Evolutionary conservation across 2,113 vertebrate species (phyloP), one percentile per base, ranked within the genome.

Genomic region (Myrmecophaga tridactyla): DNA sequence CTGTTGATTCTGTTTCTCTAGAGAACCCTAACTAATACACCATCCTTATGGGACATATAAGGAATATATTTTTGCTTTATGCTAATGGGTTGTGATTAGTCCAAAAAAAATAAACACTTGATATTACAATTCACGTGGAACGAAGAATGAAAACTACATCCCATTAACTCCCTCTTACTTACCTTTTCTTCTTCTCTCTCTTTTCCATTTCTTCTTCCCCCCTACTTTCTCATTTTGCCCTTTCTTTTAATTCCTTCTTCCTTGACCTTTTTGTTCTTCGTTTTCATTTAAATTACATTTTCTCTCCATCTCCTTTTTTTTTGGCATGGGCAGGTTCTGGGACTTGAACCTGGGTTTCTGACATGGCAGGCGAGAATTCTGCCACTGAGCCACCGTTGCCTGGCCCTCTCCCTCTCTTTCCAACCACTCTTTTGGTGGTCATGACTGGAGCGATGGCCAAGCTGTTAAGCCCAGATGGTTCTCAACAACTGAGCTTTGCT

Each of bases 1-100:
- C n/a, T n/a, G n/a, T n/a, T n/a, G n/a, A n/a, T n/a, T n/a, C n/a
- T n/a, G n/a, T n/a, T n/a, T n/a, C n/a, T n/a, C n/a, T n/a, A n/a
- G n/a, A n/a, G n/a, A n/a, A n/a, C n/a, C n/a, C n/a, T n/a, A n/a
- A n/a, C n/a, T n/a, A n/a, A n/a, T n/a, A n/a, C n/a, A n/a, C n/a
- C 94, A 96, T 92, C 97, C 65, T 97, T 97, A 56, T 69, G 94
- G 89, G 91, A 96, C 69, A 27, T 93, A 95, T 97, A 97, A 94
- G 96, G 70, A 77, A 84, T 80, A 48, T 36, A 80, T 96, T 98
- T 76, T 73, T 97, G 92, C 88, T 90, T 96, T 90, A 90, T 6
- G 0, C 56, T 97, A 76, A 97, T 83, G 21, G 75, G 86, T 95
- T 86, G 70, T 48, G 83, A 97, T 93, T 91, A 95, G 96, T 86